Evolutionary conservation across 1,140 invertebrate genomes (phyloP), one percentile per base, ranked within the genome.

Genomic region (Aphaenogaster ashmeadi): DNA sequence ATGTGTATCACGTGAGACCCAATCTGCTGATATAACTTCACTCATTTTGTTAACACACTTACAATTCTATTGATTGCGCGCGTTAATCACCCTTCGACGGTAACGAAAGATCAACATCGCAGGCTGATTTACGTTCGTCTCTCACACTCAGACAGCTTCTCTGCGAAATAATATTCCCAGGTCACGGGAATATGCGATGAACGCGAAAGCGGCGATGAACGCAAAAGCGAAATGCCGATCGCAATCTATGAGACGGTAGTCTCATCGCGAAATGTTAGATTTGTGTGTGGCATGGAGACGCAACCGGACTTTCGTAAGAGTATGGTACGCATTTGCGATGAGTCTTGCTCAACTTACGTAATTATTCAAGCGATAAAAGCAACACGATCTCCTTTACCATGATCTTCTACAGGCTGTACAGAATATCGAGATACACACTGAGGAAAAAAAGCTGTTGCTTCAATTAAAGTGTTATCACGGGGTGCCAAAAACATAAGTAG

Each of bases 221-320:
- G 72, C 62, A 58, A 80, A 89, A 89, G 88, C 79, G 83, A 87
- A 86, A 89, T 74, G 58, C 58, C 33, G 75, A 88, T 88, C 88
- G 80, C 41, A 69, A 88, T 85, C 62, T 69, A 11, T 11, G 71
- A 36, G 60, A 77, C 2, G 15, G 38, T n/a, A n/a, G n/a, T n/a
- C n/a, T n/a, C n/a, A n/a, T 84, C 80, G 80, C 74, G 67, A 83
- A 72, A 52, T 54, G 54, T 47, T 54, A 69, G 80, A 87, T 85
- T 87, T 87, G 77, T 87, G 58, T 52, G 8, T 38, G n/a, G n/a
- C 36, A 60, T n/a, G 54, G 13, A 58, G 36, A 54, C 50, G 27
- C 52, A 72, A 64, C 66, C 44, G 27, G 38, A 89, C 80, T 89
- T 88, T 88, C 81, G 81, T 64, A 71, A 66, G 52, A 79, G 86